Percentiles rank a stretch among this genome's conserved stretches.
Conservation (phyloP, 2,797 vertebrate species). For the Caiman crocodilus region DNA sequence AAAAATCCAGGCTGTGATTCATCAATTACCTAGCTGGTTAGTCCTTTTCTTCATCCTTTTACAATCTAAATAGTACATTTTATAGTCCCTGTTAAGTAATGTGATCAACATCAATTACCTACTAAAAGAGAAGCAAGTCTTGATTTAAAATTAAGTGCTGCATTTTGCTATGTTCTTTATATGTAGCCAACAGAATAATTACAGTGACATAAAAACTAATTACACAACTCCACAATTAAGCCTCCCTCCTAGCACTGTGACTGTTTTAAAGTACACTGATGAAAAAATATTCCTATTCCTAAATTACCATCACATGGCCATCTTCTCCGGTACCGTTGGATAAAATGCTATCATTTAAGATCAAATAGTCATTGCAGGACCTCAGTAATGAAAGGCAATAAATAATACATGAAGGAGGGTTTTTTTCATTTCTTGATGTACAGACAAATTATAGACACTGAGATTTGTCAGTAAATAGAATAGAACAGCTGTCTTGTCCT, state of each 20-base stretch:
- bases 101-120: slow-evolving; percentile 83
- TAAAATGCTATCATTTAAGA: slow-evolving; percentile 21
- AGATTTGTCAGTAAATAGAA: not conserved
- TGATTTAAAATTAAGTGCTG: slow-evolving; percentile 81
- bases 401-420: not conserved
- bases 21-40: slow-evolving; percentile 77
- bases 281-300: slow-evolving; percentile 59
- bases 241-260: slow-evolving; percentile 65
- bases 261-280: slow-evolving; percentile 70
- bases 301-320: slow-evolving; percentile 51
- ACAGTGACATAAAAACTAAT: slow-evolving; percentile 79
- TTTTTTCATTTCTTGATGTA: not conserved
- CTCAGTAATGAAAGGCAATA: not conserved
- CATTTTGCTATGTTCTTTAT: slow-evolving; percentile 79
- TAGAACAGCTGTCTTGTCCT: not conserved
- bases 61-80: slow-evolving; percentile 80
- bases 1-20: not conserved
- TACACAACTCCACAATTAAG: slow-evolving; percentile 76
- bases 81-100: slow-evolving; percentile 78
- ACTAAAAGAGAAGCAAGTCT: slow-evolving; percentile 80
- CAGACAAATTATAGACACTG: accelerated
- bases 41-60: slow-evolving; percentile 72
- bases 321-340: slow-evolving; percentile 37
- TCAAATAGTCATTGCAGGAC: slow-evolving; percentile 10
- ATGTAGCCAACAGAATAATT: slow-evolving; percentile 79